Evolutionary conservation across 1,140 invertebrate species (phyloP).

Genomic region (Listronotus oregonensis): DNA sequence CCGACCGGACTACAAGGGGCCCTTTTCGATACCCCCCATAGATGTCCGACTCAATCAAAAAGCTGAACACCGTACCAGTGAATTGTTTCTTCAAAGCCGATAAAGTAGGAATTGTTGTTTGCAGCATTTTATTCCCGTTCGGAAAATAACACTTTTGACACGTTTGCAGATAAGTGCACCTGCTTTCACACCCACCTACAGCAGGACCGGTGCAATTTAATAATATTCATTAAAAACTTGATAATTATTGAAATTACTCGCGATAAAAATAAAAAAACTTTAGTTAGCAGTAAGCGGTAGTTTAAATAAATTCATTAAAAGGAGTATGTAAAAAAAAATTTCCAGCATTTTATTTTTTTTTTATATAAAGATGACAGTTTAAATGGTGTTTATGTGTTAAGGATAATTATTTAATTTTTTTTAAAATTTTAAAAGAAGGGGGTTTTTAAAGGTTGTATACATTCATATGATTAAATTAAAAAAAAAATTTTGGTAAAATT

Average conservation of each 20-base stretch:
- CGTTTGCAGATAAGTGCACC: slow-evolving; percentile 30
- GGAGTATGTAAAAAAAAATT: too few species aligned
- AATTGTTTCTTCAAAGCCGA: slow-evolving; percentile 34
- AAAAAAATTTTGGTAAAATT: too few species aligned
- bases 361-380: too few species aligned
- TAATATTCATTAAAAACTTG: not conserved
- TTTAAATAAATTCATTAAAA: too few species aligned
- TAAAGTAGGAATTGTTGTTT: slow-evolving; percentile 34
- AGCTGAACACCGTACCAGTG: slow-evolving; percentile 21
- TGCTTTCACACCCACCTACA: slow-evolving; percentile 23
- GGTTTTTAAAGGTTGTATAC: too few species aligned
- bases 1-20: slow-evolving; percentile 25
- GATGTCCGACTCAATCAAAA: slow-evolving; percentile 37
- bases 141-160: slow-evolving; percentile 34
- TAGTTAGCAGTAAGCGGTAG: too few species aligned
- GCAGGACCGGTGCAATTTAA: slow-evolving; percentile 11
- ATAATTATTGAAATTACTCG: not conserved
- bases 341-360: too few species aligned
- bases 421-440: too few species aligned
- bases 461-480: too few species aligned
- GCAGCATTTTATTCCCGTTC: slow-evolving; percentile 31
- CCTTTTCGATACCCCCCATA: slow-evolving; percentile 35
- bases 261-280: too few species aligned
- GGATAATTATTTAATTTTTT: too few species aligned
- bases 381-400: not conserved